Evolutionary conservation across 2,888 invertebrate genomes (phyloP).

Genomic region (Drosophila dives): DNA sequence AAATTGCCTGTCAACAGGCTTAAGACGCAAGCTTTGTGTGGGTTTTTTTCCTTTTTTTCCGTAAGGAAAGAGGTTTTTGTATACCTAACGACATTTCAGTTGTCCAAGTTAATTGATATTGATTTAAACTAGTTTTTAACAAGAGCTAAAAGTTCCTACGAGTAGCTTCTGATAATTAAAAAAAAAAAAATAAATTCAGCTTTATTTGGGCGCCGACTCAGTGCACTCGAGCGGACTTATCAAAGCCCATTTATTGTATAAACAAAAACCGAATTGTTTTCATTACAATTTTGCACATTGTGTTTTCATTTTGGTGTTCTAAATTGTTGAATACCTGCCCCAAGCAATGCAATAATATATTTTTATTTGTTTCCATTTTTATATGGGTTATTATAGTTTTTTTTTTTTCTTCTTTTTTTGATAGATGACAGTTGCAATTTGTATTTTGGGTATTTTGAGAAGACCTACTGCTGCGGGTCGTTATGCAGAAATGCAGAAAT

Average conservation of each 20-base stretch:
- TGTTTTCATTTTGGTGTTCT: slow-evolving; percentile 9
- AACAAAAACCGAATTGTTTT: slow-evolving; percentile 1
- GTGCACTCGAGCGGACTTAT: too few relatives aligned
- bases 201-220: too few relatives aligned
- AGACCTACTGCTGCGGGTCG: slow-evolving; percentile 17
- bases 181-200: background rate
- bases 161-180: background rate
- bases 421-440: slow-evolving; percentile 32
- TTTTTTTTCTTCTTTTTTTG: slow-evolving; percentile 10
- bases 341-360: slow-evolving; percentile 27
- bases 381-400: background rate
- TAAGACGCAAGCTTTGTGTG: slow-evolving; percentile 32
- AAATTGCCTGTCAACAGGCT: slow-evolving; percentile 45
- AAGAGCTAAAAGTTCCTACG: background rate
- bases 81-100: background rate
- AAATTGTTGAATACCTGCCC: slow-evolving; percentile 17
- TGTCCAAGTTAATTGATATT: slow-evolving; percentile 15
- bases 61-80: background rate
- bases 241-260: background rate
- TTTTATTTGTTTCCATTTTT: slow-evolving; percentile 10
- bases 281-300: background rate
- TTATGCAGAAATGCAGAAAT: slow-evolving; percentile 37
- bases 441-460: slow-evolving; percentile 19
- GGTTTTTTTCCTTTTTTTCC: background rate
- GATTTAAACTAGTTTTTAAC: background rate